These are phyloP conservation scores for Heliconius congener DNA, from an alignment of 1,140 invertebrate species.

Conservation along the genomic window DNA sequence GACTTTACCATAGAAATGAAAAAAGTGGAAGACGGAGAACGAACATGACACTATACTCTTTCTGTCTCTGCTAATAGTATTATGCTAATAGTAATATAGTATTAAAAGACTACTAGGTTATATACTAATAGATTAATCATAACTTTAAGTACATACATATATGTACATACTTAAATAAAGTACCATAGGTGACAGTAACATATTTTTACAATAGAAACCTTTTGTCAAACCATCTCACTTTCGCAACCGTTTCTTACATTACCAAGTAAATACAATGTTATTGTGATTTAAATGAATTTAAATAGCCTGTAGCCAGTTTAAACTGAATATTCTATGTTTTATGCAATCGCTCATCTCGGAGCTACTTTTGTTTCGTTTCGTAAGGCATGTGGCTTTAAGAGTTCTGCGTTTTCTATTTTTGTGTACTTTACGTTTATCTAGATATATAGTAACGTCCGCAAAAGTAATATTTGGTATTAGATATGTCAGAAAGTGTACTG, in stretches of 20 bases:
- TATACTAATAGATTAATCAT: too few relatives aligned
- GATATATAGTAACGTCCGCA: too few relatives aligned
- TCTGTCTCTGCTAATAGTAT: too few relatives aligned
- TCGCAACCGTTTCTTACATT: slow-evolving; percentile 60
- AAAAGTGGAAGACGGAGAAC: too few relatives aligned
- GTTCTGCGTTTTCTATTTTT: too few relatives aligned
- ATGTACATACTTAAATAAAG: background rate
- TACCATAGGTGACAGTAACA: background rate
- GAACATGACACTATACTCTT: too few relatives aligned
- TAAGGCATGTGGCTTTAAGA: background rate
- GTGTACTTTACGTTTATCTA: too few relatives aligned
- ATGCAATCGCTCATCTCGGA: slow-evolving; percentile 43
- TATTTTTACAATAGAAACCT: slow-evolving; percentile 6
- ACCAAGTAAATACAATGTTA: slow-evolving; percentile 58
- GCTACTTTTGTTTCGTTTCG: slow-evolving; percentile 15
- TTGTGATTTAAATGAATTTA: slow-evolving; percentile 72
- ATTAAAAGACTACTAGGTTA: too few relatives aligned
- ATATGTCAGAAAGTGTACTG: too few relatives aligned
- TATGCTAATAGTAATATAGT: too few relatives aligned
- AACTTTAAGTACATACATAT: background rate
- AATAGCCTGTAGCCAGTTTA: slow-evolving; percentile 56
- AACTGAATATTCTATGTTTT: slow-evolving; percentile 47
- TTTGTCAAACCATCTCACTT: slow-evolving; percentile 26
- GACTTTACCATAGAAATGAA: too few relatives aligned
- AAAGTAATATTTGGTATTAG: too few relatives aligned